These are phyloP conservation scores for Stenchaetothrips biformis DNA, from an alignment of 2,888 invertebrate genomes.

Conservation along the genomic window DNA sequence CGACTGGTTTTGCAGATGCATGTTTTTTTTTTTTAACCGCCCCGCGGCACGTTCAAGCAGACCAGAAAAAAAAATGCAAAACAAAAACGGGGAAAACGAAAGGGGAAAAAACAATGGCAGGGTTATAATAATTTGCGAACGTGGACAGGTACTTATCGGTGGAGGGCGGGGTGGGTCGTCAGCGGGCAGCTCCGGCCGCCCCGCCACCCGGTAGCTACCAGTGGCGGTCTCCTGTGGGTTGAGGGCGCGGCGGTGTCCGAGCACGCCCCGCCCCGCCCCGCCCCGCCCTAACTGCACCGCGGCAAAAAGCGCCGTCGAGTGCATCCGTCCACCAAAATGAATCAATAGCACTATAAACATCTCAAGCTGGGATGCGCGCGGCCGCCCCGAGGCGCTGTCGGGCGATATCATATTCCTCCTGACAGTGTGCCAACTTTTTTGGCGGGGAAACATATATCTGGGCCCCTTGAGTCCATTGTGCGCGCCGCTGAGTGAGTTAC, in stretches of 20 bases:
- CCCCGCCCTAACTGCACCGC: conserved; percentile 5
- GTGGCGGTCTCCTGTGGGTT: not conserved
- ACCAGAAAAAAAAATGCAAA: too few relatives aligned
- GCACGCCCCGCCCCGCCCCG: not conserved
- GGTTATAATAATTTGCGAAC: not conserved
- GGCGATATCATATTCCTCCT: too few relatives aligned
- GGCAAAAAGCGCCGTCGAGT: not conserved
- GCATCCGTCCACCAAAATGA: not conserved
- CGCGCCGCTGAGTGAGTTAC: too few relatives aligned
- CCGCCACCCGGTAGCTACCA: not conserved
- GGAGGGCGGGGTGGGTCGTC: not conserved
- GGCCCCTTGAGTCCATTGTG: too few relatives aligned
- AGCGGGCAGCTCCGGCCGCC: not conserved
- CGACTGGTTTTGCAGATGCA: too few relatives aligned
- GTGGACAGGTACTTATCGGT: not conserved
- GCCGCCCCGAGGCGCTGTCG: not conserved
- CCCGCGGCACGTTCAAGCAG: too few relatives aligned
- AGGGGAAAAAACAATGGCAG: too few relatives aligned
- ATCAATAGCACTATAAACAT: conserved; percentile 6
- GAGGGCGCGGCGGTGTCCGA: not conserved
- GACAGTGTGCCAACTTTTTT: too few relatives aligned
- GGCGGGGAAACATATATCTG: too few relatives aligned
- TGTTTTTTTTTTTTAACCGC: too few relatives aligned
- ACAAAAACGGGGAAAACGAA: too few relatives aligned
- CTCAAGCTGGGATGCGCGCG: not conserved